A percentile compares a stretch with the other conserved stretches of the same genome.
Evolutionary conservation across 2,797 vertebrate species (phyloP).

Genomic region (Characodon lateralis): DNA sequence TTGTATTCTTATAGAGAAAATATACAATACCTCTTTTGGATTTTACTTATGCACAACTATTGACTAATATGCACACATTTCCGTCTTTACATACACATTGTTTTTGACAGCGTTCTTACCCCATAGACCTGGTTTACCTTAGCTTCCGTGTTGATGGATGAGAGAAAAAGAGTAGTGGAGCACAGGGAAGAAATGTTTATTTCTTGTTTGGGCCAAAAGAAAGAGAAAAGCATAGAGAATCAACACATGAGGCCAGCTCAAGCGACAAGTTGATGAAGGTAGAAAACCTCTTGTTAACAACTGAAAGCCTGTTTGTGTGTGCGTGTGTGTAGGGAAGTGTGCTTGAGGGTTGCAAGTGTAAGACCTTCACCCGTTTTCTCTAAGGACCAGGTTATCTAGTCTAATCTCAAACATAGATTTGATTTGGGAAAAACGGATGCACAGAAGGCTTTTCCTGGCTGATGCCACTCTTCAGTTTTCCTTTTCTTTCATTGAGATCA

Average conservation of each 20-base stretch:
- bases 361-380: background rate
- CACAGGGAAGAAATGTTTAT: slow-evolving; percentile 63
- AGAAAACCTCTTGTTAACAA: slow-evolving; percentile 27
- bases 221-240: background rate
- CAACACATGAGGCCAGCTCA: slow-evolving; percentile 19
- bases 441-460: background rate
- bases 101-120: no score
- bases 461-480: background rate
- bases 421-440: background rate
- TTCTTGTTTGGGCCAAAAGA: slow-evolving; percentile 51
- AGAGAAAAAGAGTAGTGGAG: slow-evolving; percentile 26
- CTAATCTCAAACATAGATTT: background rate
- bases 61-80: no score
- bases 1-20: no score
- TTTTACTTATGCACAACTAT: no score
- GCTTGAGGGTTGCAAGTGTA: background rate
- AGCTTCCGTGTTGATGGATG: slow-evolving; percentile 9
- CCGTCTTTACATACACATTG: no score
- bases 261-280: slow-evolving; percentile 44
- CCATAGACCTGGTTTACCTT: slow-evolving; percentile 11
- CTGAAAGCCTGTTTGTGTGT: slow-evolving; percentile 20
- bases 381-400: background rate
- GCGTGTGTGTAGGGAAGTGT: background rate
- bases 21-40: no score
- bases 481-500: background rate